phyloP scores from a whole-genome alignment of 2,113 vertebrate genomes.

The Calyptomena viridis region DNA sequence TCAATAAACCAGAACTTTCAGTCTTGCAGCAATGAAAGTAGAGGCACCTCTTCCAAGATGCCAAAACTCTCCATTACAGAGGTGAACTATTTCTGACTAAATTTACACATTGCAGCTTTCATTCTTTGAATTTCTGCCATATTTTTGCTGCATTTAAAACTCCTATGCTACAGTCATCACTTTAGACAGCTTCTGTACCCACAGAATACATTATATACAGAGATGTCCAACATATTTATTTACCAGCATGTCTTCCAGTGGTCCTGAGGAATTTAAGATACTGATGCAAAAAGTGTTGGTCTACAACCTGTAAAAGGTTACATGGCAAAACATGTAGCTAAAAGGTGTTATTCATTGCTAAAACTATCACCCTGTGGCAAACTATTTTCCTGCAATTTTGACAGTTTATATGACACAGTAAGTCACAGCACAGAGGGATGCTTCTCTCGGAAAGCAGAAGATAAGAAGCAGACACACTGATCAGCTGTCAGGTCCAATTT shows the following conservation, averaged over 20 bases:
- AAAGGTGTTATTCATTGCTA: background rate
- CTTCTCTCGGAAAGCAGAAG: background rate
- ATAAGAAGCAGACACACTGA: background rate
- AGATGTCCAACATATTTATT: background rate
- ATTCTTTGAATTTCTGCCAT: background rate
- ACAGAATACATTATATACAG: background rate
- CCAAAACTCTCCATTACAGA: background rate
- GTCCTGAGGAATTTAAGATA: background rate
- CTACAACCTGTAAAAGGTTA: background rate
- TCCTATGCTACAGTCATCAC: background rate
- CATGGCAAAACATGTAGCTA: background rate
- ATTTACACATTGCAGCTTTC: background rate
- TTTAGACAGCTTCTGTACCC: background rate
- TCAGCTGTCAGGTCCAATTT: background rate
- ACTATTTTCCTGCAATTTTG: background rate
- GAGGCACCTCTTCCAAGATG: background rate
- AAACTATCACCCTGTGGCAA: background rate
- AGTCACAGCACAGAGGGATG: accelerated
- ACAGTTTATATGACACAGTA: background rate
- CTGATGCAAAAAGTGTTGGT: background rate
- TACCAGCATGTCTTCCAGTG: background rate
- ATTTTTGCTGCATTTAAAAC: background rate
- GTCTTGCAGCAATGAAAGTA: background rate
- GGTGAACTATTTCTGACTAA: background rate
- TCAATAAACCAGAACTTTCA: background rate